phyloP scores from a whole-genome alignment of 2,113 vertebrate species.

The Neogale vison region DNA sequence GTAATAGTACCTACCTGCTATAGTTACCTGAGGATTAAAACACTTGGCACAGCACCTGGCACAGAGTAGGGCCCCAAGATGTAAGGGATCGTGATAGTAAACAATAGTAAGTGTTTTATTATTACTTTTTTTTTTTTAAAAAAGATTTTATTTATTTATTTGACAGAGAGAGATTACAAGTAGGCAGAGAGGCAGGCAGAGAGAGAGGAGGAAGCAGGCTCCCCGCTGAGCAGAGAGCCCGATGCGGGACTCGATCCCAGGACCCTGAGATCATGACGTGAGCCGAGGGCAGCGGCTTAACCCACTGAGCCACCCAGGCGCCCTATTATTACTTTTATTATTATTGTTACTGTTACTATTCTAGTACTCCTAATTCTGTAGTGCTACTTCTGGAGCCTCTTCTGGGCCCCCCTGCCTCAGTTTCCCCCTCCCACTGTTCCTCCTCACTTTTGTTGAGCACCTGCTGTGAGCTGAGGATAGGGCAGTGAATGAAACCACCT shows the following conservation, averaged over 20 bases:
- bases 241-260: no score
- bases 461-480: background rate
- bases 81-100: background rate
- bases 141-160: no score
- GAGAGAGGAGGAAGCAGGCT: no score
- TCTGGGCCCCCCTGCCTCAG: background rate
- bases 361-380: background rate
- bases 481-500: no score
- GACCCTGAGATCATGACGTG: no score
- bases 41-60: background rate
- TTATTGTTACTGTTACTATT: background rate
- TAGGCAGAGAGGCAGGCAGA: no score
- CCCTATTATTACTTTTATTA: no score
- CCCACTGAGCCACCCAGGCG: no score
- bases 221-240: no score
- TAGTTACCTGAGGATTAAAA: background rate
- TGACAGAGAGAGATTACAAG: no score
- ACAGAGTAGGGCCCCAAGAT: background rate
- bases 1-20: accelerated
- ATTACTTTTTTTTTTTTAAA: no score
- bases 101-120: background rate
- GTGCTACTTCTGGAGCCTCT: background rate
- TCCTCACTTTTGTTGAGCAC: background rate
- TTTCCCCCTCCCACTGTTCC: background rate
- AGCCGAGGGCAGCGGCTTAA: no score